A percentile compares a stretch with the other conserved stretches of the same genome.
These are phyloP conservation scores for Pantala flavescens DNA, from an alignment of 1,140 invertebrate species.

Conservation along the genomic window DNA sequence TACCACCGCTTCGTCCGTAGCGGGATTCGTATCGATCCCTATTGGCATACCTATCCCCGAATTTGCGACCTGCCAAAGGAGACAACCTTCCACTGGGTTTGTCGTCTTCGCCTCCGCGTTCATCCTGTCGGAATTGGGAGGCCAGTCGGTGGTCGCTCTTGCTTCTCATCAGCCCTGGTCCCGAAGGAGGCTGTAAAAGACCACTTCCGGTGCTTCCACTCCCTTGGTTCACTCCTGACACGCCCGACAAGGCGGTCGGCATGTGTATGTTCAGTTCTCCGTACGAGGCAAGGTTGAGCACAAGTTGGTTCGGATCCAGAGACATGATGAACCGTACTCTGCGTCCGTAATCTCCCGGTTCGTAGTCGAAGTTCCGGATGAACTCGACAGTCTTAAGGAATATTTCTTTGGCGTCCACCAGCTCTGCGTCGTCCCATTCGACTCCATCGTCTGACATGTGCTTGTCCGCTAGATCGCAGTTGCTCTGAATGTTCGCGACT, in stretches of 20 bases:
- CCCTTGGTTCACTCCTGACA: slow-evolving; percentile 17
- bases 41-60: slow-evolving; percentile 51
- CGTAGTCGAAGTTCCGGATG: slow-evolving; percentile 85
- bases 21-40: slow-evolving; percentile 35
- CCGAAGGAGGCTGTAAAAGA: slow-evolving; percentile 48
- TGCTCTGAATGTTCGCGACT: slow-evolving; percentile 83
- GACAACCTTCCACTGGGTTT: slow-evolving; percentile 42
- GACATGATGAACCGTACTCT: slow-evolving; percentile 74
- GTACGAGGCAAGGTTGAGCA: slow-evolving; percentile 68
- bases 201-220: slow-evolving; percentile 32
- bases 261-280: slow-evolving; percentile 73
- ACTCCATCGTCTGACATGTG: slow-evolving; percentile 72
- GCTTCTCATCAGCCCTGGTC: slow-evolving; percentile 73
- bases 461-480: slow-evolving; percentile 93
- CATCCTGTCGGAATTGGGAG: slow-evolving; percentile 76
- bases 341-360: slow-evolving; percentile 76
- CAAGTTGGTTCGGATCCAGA: slow-evolving; percentile 80
- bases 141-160: slow-evolving; percentile 89
- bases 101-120: slow-evolving; percentile 34
- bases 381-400: slow-evolving; percentile 90
- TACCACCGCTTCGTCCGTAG: slow-evolving; percentile 38
- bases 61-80: slow-evolving; percentile 55
- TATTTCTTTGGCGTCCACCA: slow-evolving; percentile 89
- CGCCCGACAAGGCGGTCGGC: slow-evolving; percentile 38
- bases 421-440: slow-evolving; percentile 76